Evolutionary conservation across 2,888 invertebrate genomes (phyloP).

Genomic region (Meta bourneti): DNA sequence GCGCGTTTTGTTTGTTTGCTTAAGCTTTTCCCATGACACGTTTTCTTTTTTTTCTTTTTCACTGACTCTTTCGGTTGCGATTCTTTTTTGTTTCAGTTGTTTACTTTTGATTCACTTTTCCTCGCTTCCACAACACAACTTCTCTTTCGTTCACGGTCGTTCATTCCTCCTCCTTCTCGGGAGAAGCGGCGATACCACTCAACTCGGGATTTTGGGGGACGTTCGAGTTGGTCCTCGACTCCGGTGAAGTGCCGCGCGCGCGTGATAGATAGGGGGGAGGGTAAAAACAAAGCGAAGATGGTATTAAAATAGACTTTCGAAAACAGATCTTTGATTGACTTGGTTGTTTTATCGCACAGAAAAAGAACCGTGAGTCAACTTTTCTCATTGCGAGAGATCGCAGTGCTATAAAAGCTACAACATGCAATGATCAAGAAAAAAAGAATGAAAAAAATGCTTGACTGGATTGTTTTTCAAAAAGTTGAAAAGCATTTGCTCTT

Average conservation of each 20-base stretch:
- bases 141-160: constrained; percentile 73
- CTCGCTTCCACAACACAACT: not conserved
- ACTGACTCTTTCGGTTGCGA: constrained; percentile 7
- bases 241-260: not conserved
- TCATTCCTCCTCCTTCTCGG: constrained; percentile 55
- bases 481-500: too few species aligned
- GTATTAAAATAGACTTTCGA: not conserved
- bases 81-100: constrained; percentile 31
- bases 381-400: too few species aligned
- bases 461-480: too few species aligned
- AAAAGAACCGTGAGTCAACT: too few species aligned
- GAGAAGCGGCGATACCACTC: constrained; percentile 25
- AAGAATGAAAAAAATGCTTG: too few species aligned
- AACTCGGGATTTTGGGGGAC: constrained; percentile 60
- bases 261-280: not conserved
- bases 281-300: not conserved
- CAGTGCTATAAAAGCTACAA: too few species aligned
- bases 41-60: constrained; percentile 40
- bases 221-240: not conserved
- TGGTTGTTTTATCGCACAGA: not conserved
- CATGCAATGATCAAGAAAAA: too few species aligned
- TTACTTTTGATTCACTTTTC: constrained; percentile 17
- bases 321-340: not conserved
- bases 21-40: constrained; percentile 72
- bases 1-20: constrained; percentile 60